Conservation (phyloP, 1,140 invertebrate species). For the Drosophila auraria region DNA sequence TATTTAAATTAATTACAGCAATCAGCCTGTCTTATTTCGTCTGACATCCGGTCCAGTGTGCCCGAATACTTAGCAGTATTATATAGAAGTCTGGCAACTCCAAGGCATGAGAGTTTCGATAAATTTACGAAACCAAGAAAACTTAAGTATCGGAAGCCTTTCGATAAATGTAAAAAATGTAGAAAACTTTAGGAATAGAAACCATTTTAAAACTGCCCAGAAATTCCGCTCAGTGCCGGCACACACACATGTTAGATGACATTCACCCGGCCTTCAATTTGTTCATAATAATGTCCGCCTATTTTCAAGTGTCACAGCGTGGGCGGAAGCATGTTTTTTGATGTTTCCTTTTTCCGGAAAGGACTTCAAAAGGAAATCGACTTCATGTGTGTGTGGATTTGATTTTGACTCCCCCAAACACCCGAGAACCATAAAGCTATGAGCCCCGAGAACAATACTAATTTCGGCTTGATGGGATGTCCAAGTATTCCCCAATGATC, state of each 20-base stretch:
- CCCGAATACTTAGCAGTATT: too few relatives aligned
- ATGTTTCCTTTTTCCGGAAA: constrained; percentile 37
- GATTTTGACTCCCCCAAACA: background rate
- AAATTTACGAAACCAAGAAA: background rate
- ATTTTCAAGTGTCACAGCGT: constrained; percentile 62
- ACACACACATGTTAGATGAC: constrained; percentile 29
- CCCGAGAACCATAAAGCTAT: background rate
- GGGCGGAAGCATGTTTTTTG: constrained; percentile 39
- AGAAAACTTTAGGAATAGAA: background rate
- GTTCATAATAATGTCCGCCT: constrained; percentile 67
- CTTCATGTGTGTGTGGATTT: constrained; percentile 11
- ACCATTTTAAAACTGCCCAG: background rate
- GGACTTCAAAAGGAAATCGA: constrained; percentile 26
- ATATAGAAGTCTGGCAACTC: background rate
- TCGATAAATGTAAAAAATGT: too few relatives aligned
- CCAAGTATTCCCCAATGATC: constrained; percentile 23
- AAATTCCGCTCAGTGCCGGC: background rate
- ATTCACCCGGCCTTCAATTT: constrained; percentile 71
- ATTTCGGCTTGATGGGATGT: constrained; percentile 33
- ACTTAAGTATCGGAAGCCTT: background rate
- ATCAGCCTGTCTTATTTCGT: background rate
- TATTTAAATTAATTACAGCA: background rate
- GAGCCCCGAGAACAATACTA: constrained; percentile 41
- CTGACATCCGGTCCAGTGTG: background rate
- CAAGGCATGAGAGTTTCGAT: background rate